Evolutionary conservation across 2,888 invertebrate genomes (phyloP).

Genomic region (Tricholauxania praeusta): DNA sequence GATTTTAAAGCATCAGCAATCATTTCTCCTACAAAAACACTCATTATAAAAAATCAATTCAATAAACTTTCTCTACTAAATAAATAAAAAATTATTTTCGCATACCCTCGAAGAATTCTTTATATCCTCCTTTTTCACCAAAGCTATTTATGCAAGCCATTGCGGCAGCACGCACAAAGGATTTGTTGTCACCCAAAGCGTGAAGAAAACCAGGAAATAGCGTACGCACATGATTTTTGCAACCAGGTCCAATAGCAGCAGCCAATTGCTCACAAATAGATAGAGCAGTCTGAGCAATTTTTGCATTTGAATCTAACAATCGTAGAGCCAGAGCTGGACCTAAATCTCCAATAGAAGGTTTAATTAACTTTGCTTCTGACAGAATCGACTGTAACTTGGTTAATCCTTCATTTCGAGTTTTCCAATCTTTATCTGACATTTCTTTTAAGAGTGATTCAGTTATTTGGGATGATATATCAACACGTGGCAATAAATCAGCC

Average conservation of each 20-base stretch:
- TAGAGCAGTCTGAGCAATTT: conserved; percentile 86
- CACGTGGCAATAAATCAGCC: conserved; percentile 80
- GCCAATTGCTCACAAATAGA: conserved; percentile 86
- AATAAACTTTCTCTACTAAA: too few species aligned
- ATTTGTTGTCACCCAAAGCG: conserved; percentile 81
- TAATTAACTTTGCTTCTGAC: conserved; percentile 82
- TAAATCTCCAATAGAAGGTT: conserved; percentile 85
- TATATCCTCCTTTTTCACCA: conserved; percentile 84
- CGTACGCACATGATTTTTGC: conserved; percentile 82
- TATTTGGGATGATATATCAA: conserved; percentile 86
- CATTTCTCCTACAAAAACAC: conserved; percentile 73
- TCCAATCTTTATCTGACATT: conserved; percentile 93
- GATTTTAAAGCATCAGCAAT: conserved; percentile 86
- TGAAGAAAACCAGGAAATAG: conserved; percentile 90
- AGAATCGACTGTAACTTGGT: conserved; percentile 67
- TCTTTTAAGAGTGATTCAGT: conserved; percentile 85
- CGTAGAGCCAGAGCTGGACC: conserved; percentile 83
- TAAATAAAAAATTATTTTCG: too few species aligned
- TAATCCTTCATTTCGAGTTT: conserved; percentile 72
- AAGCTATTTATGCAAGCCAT: conserved; percentile 87
- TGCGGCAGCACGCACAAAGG: conserved; percentile 84
- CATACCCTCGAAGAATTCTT: conserved; percentile 82
- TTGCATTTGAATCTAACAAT: conserved; percentile 91
- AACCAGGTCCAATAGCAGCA: conserved; percentile 84
- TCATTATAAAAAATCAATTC: too few species aligned